Conservation (phyloP, 2,888 invertebrate species). For the Drosophila gaucha region DNA sequence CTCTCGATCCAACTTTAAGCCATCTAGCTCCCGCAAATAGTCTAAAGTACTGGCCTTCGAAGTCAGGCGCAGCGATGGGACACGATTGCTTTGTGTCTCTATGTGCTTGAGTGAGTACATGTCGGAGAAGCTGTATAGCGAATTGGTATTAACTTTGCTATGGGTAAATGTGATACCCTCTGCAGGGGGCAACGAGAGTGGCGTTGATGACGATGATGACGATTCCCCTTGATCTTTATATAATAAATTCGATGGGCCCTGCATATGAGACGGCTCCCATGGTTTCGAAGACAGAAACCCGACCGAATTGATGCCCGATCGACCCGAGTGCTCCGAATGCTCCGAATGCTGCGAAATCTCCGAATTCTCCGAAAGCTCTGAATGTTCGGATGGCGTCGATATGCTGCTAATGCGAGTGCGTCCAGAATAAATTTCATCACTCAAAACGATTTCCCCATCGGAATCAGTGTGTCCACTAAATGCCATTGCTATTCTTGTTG, state of each 20-base stretch:
- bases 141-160: not conserved
- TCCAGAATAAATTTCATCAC: constrained; percentile 39
- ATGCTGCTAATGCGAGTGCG: not conserved
- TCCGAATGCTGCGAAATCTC: not conserved
- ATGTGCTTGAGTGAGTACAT: constrained; percentile 34
- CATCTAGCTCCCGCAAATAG: constrained; percentile 26
- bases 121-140: constrained; percentile 33
- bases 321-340: not conserved
- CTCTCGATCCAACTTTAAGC: constrained; percentile 34
- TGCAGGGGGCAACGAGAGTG: constrained; percentile 40
- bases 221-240: constrained; percentile 13
- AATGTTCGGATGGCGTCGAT: not conserved
- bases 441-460: constrained; percentile 29
- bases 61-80: constrained; percentile 74
- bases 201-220: constrained; percentile 29
- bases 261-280: constrained; percentile 17
- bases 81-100: constrained; percentile 53
- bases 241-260: not conserved
- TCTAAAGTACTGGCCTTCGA: constrained; percentile 57
- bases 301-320: not conserved
- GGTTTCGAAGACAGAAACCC: not conserved
- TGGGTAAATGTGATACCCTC: not conserved
- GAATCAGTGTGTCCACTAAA: constrained; percentile 37
- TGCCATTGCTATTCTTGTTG: constrained; percentile 29
- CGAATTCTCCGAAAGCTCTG: not conserved